Conservation (phyloP, 2,797 vertebrate genomes). For the Staurois parvus region DNA sequence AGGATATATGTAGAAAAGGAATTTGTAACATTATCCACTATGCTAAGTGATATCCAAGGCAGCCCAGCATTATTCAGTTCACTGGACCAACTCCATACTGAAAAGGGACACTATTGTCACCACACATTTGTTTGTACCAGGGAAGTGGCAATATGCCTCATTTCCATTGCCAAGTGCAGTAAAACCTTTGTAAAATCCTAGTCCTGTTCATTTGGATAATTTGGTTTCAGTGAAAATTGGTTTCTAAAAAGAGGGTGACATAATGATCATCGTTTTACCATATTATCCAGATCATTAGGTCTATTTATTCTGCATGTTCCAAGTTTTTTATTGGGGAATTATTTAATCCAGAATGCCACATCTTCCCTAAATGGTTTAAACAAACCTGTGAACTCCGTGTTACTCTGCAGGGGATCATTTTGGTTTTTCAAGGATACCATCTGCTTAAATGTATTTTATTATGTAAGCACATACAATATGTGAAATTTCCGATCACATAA, state of each 20-base stretch:
- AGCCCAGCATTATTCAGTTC: not conserved
- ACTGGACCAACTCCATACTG: not conserved
- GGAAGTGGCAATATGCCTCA: not conserved
- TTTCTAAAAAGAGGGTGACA: not conserved
- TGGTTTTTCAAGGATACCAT: too few relatives aligned
- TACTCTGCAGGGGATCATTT: too few relatives aligned
- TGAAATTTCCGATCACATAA: too few relatives aligned
- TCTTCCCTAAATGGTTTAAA: too few relatives aligned
- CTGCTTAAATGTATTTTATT: too few relatives aligned
- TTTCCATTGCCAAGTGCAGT: not conserved
- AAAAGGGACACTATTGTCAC: not conserved
- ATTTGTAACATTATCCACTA: not conserved
- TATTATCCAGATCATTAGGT: too few relatives aligned
- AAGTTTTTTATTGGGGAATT: too few relatives aligned
- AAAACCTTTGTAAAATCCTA: not conserved
- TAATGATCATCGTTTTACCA: too few relatives aligned
- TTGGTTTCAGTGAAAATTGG: not conserved
- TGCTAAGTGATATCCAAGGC: not conserved
- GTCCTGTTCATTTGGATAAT: not conserved
- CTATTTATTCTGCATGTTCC: too few relatives aligned
- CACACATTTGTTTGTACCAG: not conserved
- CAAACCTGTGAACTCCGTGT: too few relatives aligned
- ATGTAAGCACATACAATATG: too few relatives aligned
- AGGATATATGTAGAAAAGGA: conserved; percentile 25
- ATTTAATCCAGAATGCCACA: too few relatives aligned